Evolutionary conservation across 2,888 invertebrate species (phyloP).

Genomic region (Acronicta psi): DNA sequence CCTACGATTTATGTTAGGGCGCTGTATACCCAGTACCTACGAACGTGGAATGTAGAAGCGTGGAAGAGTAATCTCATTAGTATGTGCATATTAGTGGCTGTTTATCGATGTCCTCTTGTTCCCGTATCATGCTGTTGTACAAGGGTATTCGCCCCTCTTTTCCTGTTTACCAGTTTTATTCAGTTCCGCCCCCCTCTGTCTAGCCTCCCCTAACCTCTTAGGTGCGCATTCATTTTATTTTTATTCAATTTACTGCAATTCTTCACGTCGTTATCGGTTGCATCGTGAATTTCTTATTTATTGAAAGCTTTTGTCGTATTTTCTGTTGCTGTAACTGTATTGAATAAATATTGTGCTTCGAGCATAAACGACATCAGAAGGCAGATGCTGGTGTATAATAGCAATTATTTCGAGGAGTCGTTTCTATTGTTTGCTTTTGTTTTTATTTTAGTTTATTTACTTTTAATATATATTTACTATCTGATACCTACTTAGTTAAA

Average conservation of each 20-base stretch:
- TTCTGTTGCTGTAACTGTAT: constrained; percentile 10
- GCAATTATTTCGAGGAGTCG: neutral
- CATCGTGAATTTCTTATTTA: constrained; percentile 32
- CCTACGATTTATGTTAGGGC: constrained; percentile 75
- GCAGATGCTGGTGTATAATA: neutral
- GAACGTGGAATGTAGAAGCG: constrained; percentile 39
- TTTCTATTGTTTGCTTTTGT: neutral
- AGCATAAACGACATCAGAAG: neutral
- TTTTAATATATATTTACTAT: too few species aligned
- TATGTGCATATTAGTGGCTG: constrained; percentile 59
- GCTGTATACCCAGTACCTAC: constrained; percentile 50
- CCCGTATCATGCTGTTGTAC: constrained; percentile 21
- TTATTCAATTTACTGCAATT: constrained; percentile 49
- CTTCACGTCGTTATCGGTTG: constrained; percentile 29
- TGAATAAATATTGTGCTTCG: neutral
- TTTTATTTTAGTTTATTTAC: too few species aligned
- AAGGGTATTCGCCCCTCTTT: constrained; percentile 36
- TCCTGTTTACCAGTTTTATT: constrained; percentile 54
- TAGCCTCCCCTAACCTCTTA: constrained; percentile 23
- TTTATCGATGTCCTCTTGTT: constrained; percentile 58
- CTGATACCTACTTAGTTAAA: too few species aligned
- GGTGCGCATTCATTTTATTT: constrained; percentile 43
- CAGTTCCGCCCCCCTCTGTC: constrained; percentile 34
- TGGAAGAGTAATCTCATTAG: constrained; percentile 56
- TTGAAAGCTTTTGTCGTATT: constrained; percentile 18